A percentile compares a stretch with the other conserved stretches of the same genome.
These are phyloP conservation scores for Watsonalla binaria DNA, from an alignment of 2,888 invertebrate species.

Conservation along the genomic window DNA sequence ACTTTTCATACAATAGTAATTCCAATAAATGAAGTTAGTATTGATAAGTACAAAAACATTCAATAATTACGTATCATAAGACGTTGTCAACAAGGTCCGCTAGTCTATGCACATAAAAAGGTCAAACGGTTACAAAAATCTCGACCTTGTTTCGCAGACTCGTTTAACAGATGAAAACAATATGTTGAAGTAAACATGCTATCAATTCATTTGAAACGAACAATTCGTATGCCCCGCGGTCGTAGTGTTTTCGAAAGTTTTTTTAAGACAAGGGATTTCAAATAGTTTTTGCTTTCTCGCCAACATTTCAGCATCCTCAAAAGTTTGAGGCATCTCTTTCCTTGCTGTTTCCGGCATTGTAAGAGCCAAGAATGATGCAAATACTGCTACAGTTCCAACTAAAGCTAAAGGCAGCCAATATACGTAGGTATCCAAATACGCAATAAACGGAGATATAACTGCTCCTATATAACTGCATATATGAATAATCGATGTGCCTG, in stretches of 20 bases:
- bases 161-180: too few relatives aligned
- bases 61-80: too few relatives aligned
- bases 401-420: constrained; percentile 51
- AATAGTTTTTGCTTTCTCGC: constrained; percentile 38
- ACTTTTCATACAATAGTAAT: too few relatives aligned
- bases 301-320: constrained; percentile 53
- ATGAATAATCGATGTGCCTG: constrained; percentile 49
- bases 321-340: constrained; percentile 58
- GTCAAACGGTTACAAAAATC: too few relatives aligned
- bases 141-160: too few relatives aligned
- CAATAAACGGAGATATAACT: constrained; percentile 57
- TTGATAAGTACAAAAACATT: too few relatives aligned
- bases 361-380: constrained; percentile 35
- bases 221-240: constrained; percentile 14
- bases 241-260: background rate
- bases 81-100: too few relatives aligned
- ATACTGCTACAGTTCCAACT: constrained; percentile 30
- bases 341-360: constrained; percentile 55
- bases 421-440: constrained; percentile 41
- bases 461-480: constrained; percentile 48
- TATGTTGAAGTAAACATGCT: background rate
- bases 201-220: constrained; percentile 17
- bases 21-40: too few relatives aligned
- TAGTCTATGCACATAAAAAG: too few relatives aligned
- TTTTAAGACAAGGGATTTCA: constrained; percentile 41